phyloP scores from a whole-genome alignment of 1,140 invertebrate genomes.

The Samia ricini region DNA sequence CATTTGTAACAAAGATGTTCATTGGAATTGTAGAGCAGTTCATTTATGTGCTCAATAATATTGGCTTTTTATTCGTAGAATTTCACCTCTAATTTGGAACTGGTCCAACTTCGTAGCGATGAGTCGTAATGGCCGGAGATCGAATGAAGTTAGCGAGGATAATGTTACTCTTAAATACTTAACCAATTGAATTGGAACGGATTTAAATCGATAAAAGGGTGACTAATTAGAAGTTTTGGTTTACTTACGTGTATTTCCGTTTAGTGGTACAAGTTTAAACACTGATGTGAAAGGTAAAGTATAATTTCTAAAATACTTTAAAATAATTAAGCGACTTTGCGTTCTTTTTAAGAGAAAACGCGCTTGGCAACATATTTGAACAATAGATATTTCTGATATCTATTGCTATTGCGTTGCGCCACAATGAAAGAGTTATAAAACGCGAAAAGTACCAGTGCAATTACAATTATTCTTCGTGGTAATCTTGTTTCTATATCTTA shows the following conservation, averaged over 20 bases:
- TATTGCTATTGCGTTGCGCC: too few species aligned
- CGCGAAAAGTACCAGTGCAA: too few species aligned
- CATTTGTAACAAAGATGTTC: background rate
- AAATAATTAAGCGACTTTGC: too few species aligned
- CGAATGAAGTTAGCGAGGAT: constrained; percentile 2
- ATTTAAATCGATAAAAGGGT: background rate
- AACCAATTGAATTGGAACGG: background rate
- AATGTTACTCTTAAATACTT: constrained; percentile 5
- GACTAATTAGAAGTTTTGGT: background rate
- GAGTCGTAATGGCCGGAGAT: constrained; percentile 5
- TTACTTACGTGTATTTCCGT: background rate
- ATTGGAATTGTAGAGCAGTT: background rate
- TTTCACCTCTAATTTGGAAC: constrained; percentile 16
- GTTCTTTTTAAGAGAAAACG: too few species aligned
- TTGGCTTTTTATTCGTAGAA: constrained; percentile 1
- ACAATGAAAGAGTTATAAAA: too few species aligned
- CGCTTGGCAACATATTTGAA: too few species aligned
- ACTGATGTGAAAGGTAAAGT: background rate
- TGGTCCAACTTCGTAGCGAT: constrained; percentile 8
- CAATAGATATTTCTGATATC: too few species aligned
- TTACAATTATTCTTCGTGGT: too few species aligned
- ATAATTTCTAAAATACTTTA: too few species aligned
- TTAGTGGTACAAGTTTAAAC: too few species aligned
- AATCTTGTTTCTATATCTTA: too few species aligned
- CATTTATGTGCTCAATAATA: constrained; percentile 10